Conservation (phyloP, 1,140 invertebrate species). For the Melitaea cinxia region DNA sequence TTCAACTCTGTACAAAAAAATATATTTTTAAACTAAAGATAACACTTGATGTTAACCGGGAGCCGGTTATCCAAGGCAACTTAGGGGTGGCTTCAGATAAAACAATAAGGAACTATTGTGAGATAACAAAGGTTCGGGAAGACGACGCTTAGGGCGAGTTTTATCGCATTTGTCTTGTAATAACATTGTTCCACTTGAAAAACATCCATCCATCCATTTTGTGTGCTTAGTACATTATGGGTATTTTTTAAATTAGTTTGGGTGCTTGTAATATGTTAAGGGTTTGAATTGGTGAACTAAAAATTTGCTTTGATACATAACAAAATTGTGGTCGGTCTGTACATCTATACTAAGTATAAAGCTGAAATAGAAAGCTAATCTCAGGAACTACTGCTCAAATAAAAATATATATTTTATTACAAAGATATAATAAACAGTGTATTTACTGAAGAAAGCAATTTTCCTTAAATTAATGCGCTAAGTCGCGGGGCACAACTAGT, state of each 20-base stretch:
- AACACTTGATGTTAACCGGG: neutral
- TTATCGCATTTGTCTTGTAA: neutral
- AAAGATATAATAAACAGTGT: no score
- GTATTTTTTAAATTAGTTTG: no score
- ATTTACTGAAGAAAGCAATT: no score
- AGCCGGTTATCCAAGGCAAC: neutral
- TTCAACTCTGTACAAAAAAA: neutral
- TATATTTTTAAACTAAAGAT: neutral
- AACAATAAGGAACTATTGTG: conserved; percentile 8
- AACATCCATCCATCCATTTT: neutral
- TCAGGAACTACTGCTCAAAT: no score
- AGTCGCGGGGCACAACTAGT: no score
- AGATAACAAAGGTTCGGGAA: neutral
- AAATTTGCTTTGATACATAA: no score
- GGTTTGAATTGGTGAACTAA: no score
- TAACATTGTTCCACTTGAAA: neutral
- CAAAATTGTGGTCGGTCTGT: no score
- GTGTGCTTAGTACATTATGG: no score
- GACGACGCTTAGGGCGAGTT: neutral
- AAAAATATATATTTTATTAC: no score
- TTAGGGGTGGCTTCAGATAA: conserved; percentile 1
- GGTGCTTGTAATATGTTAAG: no score
- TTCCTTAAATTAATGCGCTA: no score
- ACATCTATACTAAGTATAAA: neutral
- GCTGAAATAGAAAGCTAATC: neutral